Base-by-base conservation (phyloP, 2,113 vertebrate species). In the Manacus vitellinus region DNA sequence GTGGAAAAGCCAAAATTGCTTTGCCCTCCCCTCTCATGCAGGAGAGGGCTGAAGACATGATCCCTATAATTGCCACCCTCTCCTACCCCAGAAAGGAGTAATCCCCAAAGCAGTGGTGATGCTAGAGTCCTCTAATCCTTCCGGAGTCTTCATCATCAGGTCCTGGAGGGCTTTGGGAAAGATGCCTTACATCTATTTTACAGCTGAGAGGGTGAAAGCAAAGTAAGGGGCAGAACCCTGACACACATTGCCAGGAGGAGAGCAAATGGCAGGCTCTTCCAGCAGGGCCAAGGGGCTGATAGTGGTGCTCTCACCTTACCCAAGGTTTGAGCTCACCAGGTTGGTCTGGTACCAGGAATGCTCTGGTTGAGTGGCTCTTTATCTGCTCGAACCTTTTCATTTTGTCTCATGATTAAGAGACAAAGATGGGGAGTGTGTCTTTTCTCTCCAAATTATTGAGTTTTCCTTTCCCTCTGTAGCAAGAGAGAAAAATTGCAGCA, bases 1-100 rank as follows among this genome's bases (percentile, higher is more conserved):
- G 70, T 30, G 58, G 51, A 58, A 92, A 91, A 95, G 54, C 44
- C 76, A 83, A 80, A 97, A 88, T 72, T 85, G 82, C 65, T 86
- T 89, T 94, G 51, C 18, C 66, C 46, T 94, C 28, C n/a, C 46
- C 56, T 17, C 59, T 85, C 3, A 0, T 49, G 86, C 41, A 72
- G 24, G 30, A 88, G 37, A 89, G 27, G 33, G 31, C 14, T 94
- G 67, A 28, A 96, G 61, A 24, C 31, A 44, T 16, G 2, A 24
- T 47, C 49, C 19, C 35, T 73, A 1, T 85, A 85, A 85, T 90
- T 91, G 11, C 52, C 47, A 85, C 56, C 47, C 15, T 94, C 52
- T 78, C 73, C 56, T 68, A 28, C 13, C 16, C 58, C 3, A 1
- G 67, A 44, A 83, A 76, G 62, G 58, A 65, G 8, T 33, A 59